Evolutionary conservation across 2,797 vertebrate genomes (phyloP), one percentile per base, ranked within the genome.

Genomic region (Orestias chungarensis): DNA sequence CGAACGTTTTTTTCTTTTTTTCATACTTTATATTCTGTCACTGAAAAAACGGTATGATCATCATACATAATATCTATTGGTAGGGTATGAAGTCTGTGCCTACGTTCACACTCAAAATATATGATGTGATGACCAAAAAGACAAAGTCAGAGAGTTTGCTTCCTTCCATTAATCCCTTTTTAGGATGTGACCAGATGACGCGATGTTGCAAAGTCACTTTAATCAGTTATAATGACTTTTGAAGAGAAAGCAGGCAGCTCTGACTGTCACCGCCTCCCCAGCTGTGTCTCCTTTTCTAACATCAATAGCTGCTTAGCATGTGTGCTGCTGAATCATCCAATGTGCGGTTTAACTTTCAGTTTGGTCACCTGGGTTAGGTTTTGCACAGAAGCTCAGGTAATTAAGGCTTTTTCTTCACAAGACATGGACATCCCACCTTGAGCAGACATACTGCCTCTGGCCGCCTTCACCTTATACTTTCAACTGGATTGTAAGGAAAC

Each of bases 181-280:
- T 91, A 82, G 91, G 84, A 90, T 89, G 88, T 86, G 81, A 86
- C 82, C 89, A 93, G 89, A 91, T 86, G 90, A 90, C 76, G 78
- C 40, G 62, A 78, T 55, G 88, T 84, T 80, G 84, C 88, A 89
- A 89, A 92, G 89, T 91, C 92, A 88, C 91, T 94, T 93, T 93
- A 93, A 94, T 94, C 92, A 94, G 89, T 79, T 76, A 49, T 90
- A 93, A 94, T 93, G 88, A 92, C 83, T 84, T 86, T 77, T 77
- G 82, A 88, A 86, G 66, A 85, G 81, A 81, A 65, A 85, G 71
- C 85, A 82, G 72, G 74, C 79, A 75, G 80, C 76, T 47, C 33
- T 2, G 72, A 67, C 81, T n/a, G 73, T 79, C 64, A n/a, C 87
- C 78, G 80, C 86, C 88, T 81, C 84, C 65, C 88, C 90, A 90